Conservation (phyloP, 2,113 vertebrate species). For the Mohoua ochrocephala region DNA sequence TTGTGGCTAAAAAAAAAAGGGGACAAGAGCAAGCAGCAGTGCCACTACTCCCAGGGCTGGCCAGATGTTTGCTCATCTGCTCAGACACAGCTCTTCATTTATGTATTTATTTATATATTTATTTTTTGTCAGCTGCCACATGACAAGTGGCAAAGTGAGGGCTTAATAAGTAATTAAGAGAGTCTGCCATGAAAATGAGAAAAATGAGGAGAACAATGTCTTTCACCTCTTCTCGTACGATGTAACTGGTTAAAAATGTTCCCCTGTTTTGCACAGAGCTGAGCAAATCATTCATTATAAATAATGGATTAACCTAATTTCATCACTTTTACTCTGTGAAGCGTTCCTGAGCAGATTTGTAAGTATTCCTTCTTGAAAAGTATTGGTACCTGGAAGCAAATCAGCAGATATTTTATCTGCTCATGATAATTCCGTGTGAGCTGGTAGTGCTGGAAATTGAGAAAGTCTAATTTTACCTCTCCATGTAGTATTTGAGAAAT, state of each 20-base stretch:
- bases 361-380: not conserved
- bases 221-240: not conserved
- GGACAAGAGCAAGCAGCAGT: not conserved
- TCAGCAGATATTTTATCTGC: not conserved
- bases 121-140: not conserved
- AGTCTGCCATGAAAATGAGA: not conserved
- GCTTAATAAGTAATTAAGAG: not conserved
- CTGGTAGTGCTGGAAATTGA: not conserved
- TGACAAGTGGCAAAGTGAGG: not conserved
- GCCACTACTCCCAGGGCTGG: not conserved
- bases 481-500: not conserved
- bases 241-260: not conserved
- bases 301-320: constrained; percentile 30
- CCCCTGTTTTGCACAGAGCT: not conserved
- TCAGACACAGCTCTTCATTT: not conserved
- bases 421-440: not conserved
- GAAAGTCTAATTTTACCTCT: not conserved
- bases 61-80: not conserved
- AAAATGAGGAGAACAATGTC: not conserved
- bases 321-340: not conserved
- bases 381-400: not conserved
- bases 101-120: not conserved
- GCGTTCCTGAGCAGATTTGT: not conserved
- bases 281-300: constrained; percentile 17
- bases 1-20: not conserved